Evolutionary conservation across 2,113 vertebrate species (phyloP).

Genomic region (Acrocephalus kingi): DNA sequence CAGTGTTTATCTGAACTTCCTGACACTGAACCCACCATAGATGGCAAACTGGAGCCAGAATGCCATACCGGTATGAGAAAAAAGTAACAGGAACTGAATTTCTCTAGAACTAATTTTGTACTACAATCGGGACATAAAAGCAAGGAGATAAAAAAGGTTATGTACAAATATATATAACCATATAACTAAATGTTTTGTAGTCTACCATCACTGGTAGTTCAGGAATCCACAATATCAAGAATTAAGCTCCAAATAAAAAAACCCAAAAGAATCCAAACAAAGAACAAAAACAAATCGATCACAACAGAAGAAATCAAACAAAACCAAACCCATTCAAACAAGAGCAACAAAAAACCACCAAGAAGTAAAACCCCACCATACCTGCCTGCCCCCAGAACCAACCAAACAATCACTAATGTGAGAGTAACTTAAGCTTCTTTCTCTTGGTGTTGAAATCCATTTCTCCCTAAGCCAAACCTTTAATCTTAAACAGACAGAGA

Average conservation of each 20-base stretch:
- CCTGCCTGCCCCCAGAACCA: rapidly evolving
- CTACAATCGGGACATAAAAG: neutral
- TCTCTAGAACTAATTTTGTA: neutral
- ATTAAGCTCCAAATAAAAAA: neutral
- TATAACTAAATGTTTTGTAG: neutral
- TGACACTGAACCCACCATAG: neutral
- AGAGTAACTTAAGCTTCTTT: neutral
- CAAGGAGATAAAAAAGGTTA: neutral
- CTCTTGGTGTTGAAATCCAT: neutral
- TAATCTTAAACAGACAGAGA: neutral
- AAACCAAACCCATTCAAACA: neutral
- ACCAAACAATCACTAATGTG: neutral
- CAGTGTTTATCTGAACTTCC: neutral
- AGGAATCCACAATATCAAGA: neutral
- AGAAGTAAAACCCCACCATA: neutral
- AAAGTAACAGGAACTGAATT: neutral
- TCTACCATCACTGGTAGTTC: neutral
- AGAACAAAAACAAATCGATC: neutral
- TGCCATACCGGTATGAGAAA: neutral
- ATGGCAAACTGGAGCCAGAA: neutral
- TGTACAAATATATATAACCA: neutral
- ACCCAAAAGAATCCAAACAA: neutral
- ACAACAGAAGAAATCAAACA: neutral
- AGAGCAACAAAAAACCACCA: rapidly evolving
- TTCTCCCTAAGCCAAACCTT: neutral